phyloP scores from a whole-genome alignment of 2,113 vertebrate species.

The Misgurnus mizolepis region DNA sequence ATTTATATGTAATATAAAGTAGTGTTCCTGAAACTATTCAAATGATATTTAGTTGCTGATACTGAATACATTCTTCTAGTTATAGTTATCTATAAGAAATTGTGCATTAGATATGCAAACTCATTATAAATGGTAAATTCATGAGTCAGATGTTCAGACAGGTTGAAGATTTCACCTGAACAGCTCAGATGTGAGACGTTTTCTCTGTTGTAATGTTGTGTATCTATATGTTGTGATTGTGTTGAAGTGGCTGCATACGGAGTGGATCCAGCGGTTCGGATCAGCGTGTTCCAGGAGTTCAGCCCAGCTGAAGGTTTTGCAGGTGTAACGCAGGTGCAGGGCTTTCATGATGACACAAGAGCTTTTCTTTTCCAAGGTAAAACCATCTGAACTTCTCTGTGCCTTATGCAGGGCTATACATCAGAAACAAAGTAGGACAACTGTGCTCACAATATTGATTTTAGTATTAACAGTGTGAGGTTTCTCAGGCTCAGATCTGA shows the following conservation, averaged over 20 bases:
- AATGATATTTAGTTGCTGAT: not conserved
- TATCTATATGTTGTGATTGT: constrained; percentile 50
- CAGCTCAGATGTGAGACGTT: not conserved
- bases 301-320: constrained; percentile 80
- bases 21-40: not conserved
- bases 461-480: not conserved
- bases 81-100: too few relatives aligned
- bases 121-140: too few relatives aligned
- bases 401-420: not conserved
- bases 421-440: not conserved
- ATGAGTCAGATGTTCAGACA: too few relatives aligned
- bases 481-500: not conserved
- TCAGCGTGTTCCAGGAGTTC: constrained; percentile 88
- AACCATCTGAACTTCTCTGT: not conserved
- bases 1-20: not conserved
- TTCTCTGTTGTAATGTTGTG: not conserved
- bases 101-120: too few relatives aligned
- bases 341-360: constrained; percentile 92
- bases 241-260: constrained; percentile 86
- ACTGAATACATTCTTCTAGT: too few relatives aligned
- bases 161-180: not conserved
- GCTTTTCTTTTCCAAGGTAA: constrained; percentile 96
- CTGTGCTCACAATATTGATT: too few relatives aligned
- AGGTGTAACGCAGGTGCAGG: constrained; percentile 91
- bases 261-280: constrained; percentile 91